Conservation (phyloP, 2,797 vertebrate species). For the Enteromius thamalakanensis region DNA sequence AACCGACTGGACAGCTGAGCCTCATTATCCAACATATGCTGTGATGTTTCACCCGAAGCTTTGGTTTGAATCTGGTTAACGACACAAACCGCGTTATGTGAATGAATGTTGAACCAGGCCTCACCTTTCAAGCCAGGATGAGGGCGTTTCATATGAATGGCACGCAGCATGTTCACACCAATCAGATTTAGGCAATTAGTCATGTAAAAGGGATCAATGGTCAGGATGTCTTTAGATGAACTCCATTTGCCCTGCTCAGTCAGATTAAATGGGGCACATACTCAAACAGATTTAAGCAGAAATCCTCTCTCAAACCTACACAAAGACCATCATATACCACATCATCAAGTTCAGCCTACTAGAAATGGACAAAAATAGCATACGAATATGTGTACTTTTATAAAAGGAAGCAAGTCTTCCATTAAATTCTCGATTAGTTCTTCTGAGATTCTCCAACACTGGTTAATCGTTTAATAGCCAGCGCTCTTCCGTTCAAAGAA, state of each 20-base stretch:
- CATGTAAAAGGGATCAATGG: slow-evolving; percentile 71
- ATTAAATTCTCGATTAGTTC: background rate
- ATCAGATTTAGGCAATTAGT: slow-evolving; percentile 73
- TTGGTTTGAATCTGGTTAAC: slow-evolving; percentile 55
- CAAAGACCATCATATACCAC: slow-evolving; percentile 7
- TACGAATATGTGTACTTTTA: slow-evolving; percentile 5
- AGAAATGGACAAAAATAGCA: slow-evolving; percentile 43
- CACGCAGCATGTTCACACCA: slow-evolving; percentile 55
- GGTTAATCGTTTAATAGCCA: background rate
- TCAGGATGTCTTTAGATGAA: slow-evolving; percentile 59
- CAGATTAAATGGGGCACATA: slow-evolving; percentile 71
- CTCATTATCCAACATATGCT: slow-evolving; percentile 72
- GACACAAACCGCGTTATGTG: slow-evolving; percentile 53
- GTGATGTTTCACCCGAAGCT: slow-evolving; percentile 65
- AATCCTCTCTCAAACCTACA: slow-evolving; percentile 63
- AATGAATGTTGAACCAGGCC: slow-evolving; percentile 53
- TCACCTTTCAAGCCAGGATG: slow-evolving; percentile 49
- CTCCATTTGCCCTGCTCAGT: slow-evolving; percentile 65
- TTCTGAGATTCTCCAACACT: background rate
- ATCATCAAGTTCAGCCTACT: background rate
- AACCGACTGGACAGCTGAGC: slow-evolving; percentile 70
- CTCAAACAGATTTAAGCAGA: slow-evolving; percentile 61
- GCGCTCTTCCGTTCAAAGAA: slow-evolving; percentile 59
- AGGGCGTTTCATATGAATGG: slow-evolving; percentile 43
- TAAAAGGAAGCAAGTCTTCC: slow-evolving; percentile 28